A percentile compares a stretch with the other conserved stretches of the same genome.
Evolutionary conservation across 2,113 vertebrate genomes (phyloP).

Genomic region (Philantomba maxwellii): DNA sequence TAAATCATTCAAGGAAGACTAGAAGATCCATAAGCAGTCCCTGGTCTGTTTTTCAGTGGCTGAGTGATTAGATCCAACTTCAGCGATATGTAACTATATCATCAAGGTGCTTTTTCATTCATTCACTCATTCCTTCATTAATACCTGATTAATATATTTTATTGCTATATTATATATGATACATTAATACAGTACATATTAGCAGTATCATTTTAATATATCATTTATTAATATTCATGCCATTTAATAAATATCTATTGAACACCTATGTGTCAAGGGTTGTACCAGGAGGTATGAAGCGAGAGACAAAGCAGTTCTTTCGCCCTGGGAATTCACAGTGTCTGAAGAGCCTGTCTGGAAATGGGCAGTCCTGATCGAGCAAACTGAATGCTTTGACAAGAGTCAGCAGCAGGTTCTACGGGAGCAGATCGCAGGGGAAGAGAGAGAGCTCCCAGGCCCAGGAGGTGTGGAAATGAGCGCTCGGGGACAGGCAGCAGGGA

Average conservation of each 20-base stretch:
- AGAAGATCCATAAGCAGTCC: neutral
- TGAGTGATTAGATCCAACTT: neutral
- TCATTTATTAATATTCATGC: neutral
- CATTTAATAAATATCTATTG: neutral
- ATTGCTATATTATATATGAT: neutral
- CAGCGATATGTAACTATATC: neutral
- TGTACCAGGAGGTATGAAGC: neutral
- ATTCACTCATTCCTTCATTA: neutral
- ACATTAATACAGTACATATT: neutral
- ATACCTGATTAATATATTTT: neutral
- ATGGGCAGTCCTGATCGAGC: neutral
- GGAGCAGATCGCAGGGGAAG: neutral
- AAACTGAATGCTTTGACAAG: neutral
- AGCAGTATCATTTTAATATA: neutral
- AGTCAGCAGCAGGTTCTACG: neutral
- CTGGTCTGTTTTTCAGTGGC: neutral
- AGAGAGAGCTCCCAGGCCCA: neutral
- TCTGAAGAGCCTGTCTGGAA: neutral
- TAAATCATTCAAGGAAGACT: neutral
- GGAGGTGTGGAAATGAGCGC: neutral
- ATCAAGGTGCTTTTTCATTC: neutral
- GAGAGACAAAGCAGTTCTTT: neutral
- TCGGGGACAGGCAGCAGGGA: neutral
- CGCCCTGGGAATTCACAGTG: neutral
- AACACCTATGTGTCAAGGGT: neutral